Evolutionary conservation across 1,140 invertebrate species (phyloP), one percentile per base, ranked within the genome.

Genomic region (Plutomurus gul): DNA sequence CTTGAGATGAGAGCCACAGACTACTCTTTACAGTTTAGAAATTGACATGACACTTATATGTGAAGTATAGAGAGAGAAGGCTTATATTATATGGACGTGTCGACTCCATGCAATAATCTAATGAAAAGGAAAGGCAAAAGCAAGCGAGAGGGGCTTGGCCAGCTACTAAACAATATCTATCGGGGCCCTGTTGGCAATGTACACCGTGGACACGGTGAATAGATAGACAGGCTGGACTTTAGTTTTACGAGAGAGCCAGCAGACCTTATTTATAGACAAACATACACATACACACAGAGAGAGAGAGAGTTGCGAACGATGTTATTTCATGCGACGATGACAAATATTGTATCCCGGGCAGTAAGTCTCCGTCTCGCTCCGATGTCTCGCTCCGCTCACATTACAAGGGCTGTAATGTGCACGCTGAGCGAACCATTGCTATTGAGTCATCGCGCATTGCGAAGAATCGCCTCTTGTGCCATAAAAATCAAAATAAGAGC

Each of bases 1-100:
- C 56, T 65, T 65, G 56, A 65, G 56, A 65, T 65, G 56, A 30
- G 56, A 43, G 10, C 11, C 10, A 43, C 39, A 43, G 39, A 43
- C 39, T 10, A 43, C 10, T 33, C 30, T n/a, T 70, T 36, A 27
- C 8, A 27, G 37, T 56, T 22, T 30, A 25, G 25, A 46, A 33
- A 77, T 77, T 77, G 76, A 77, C 76, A 39, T 76, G 75, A 60
- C 30, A 49, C 47, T 4, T 22, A 3, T n/a, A n/a, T n/a, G n/a
- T n/a, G n/a, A n/a, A n/a, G n/a, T n/a, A n/a, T n/a, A n/a, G n/a
- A n/a, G n/a, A n/a, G n/a, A n/a, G n/a, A n/a, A n/a, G n/a, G n/a
- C n/a, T n/a, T n/a, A n/a, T n/a, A n/a, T n/a, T n/a, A n/a, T 51
- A 51, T 51, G 16, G 25, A 51, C 47, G 47, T 51, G 47, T 51